Evolutionary conservation across 1,140 invertebrate genomes (phyloP).

Genomic region (Varroa destructor): DNA sequence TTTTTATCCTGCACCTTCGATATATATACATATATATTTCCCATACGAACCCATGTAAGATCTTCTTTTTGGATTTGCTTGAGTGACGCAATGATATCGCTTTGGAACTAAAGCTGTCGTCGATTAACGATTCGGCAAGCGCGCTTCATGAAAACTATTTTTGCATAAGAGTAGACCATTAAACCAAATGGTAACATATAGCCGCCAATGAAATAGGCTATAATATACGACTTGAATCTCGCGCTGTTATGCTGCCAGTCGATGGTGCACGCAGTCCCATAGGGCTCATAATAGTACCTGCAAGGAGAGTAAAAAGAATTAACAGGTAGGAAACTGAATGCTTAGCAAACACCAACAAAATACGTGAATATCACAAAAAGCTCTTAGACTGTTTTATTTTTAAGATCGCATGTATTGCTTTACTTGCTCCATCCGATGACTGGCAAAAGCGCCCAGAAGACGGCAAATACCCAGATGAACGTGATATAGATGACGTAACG

Average conservation of each 20-base stretch:
- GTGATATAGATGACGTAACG: background rate
- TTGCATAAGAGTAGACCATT: constrained; percentile 27
- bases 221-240: constrained; percentile 34
- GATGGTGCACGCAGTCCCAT: constrained; percentile 34
- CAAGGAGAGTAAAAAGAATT: background rate
- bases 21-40: too few species aligned
- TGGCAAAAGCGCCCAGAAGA: constrained; percentile 35
- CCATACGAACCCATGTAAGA: constrained; percentile 3
- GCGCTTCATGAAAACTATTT: constrained; percentile 6
- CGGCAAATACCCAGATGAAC: constrained; percentile 32
- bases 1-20: too few species aligned
- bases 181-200: constrained; percentile 32
- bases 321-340: too few species aligned
- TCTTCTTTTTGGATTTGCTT: constrained; percentile 11
- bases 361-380: too few species aligned
- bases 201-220: constrained; percentile 33
- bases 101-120: background rate
- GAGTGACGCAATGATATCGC: constrained; percentile 10
- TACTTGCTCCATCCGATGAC: constrained; percentile 35
- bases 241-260: constrained; percentile 34
- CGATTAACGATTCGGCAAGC: background rate
- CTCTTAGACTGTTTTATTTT: too few species aligned
- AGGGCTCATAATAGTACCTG: constrained; percentile 34
- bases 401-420: background rate
- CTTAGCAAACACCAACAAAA: too few species aligned